Conservation (phyloP, 2,113 vertebrate genomes). For the Mustela nigripes region DNA sequence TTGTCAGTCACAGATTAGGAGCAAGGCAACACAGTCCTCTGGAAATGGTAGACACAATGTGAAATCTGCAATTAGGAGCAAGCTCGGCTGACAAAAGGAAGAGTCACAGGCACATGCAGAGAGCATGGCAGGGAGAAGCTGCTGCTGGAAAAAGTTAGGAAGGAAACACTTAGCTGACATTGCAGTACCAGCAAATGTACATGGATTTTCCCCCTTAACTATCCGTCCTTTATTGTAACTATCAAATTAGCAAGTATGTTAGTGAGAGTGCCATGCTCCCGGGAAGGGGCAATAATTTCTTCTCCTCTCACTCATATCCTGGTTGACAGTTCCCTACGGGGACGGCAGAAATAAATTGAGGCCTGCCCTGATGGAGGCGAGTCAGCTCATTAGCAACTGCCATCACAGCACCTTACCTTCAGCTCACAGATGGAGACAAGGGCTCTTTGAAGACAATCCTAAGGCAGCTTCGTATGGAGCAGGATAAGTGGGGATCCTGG, state of each 20-base stretch:
- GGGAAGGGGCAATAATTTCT: conserved; percentile 55
- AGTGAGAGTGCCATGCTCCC: conserved; percentile 10
- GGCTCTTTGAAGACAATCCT: conserved; percentile 78
- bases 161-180: conserved; percentile 62
- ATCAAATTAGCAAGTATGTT: conserved; percentile 53
- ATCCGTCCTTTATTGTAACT: conserved; percentile 7
- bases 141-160: conserved; percentile 37
- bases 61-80: conserved; percentile 56
- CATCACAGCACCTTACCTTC: conserved; percentile 67
- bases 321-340: conserved; percentile 60
- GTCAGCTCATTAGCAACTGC: conserved; percentile 80
- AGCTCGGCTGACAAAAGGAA: background rate
- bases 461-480: conserved; percentile 56
- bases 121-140: background rate
- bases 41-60: background rate
- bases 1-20: background rate
- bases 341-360: conserved; percentile 72
- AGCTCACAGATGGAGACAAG: conserved; percentile 75
- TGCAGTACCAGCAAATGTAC: conserved; percentile 40
- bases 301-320: conserved; percentile 60
- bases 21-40: background rate
- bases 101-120: background rate
- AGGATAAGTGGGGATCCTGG: conserved; percentile 50
- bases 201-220: background rate
- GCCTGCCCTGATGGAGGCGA: conserved; percentile 65